A percentile compares a stretch with the other conserved stretches of the same genome.
Conservation (phyloP, 2,888 invertebrate genomes). For the Eledona agricola region DNA sequence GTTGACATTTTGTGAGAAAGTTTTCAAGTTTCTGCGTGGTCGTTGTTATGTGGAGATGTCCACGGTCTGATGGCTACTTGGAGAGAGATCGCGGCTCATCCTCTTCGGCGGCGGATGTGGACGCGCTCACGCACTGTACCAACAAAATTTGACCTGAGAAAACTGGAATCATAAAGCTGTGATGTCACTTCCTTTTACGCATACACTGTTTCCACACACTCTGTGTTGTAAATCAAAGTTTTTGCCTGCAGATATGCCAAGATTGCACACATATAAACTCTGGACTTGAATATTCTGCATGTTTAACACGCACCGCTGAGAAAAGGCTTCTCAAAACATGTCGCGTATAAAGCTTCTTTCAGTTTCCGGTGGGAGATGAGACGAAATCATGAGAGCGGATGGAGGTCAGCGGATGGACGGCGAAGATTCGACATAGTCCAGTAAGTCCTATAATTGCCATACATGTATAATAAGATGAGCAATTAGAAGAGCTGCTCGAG, state of each 20-base stretch:
- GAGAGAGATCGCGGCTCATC: conserved; percentile 43
- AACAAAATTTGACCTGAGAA: conserved; percentile 14
- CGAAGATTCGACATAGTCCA: conserved; percentile 37
- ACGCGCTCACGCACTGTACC: conserved; percentile 42
- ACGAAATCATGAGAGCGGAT: conserved; percentile 38
- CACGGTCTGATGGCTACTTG: conserved; percentile 45
- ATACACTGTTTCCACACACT: not conserved
- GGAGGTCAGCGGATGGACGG: conserved; percentile 34
- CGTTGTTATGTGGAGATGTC: conserved; percentile 33
- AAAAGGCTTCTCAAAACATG: conserved; percentile 13
- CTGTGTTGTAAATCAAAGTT: conserved; percentile 5
- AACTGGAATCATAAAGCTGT: too few relatives aligned
- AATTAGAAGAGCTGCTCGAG: conserved; percentile 30
- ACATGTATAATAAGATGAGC: conserved; percentile 37
- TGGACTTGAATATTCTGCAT: conserved; percentile 1
- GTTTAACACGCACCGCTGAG: conserved; percentile 14
- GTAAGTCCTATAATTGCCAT: conserved; percentile 38
- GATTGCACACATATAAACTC: conserved; percentile 1
- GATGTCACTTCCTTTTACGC: conserved; percentile 2
- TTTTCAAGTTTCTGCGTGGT: conserved; percentile 9
- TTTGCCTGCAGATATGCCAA: conserved; percentile 6
- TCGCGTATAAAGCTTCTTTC: conserved; percentile 17
- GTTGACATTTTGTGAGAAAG: conserved; percentile 31
- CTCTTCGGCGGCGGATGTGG: conserved; percentile 42
- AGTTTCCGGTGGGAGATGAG: conserved; percentile 35